phyloP scores from a whole-genome alignment of 2,888 invertebrate genomes.

The Orchestes rusci region DNA sequence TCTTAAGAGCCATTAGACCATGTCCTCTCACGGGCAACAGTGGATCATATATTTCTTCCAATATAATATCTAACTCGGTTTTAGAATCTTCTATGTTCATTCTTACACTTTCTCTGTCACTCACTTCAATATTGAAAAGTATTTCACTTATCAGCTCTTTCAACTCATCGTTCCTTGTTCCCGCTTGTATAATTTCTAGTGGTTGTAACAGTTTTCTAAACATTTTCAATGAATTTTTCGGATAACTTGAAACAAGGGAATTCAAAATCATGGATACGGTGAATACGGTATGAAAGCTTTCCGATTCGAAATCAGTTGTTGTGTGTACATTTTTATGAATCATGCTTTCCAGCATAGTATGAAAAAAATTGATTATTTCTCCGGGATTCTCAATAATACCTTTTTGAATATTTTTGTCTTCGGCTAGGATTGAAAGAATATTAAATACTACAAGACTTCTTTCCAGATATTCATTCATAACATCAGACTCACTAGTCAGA shows the following conservation, averaged over 20 bases:
- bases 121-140: conserved; percentile 19
- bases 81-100: conserved; percentile 24
- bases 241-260: conserved; percentile 38
- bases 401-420: conserved; percentile 43
- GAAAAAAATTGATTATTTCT: conserved; percentile 47
- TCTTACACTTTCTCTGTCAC: conserved; percentile 5
- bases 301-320: conserved; percentile 30
- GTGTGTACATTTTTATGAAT: conserved; percentile 30
- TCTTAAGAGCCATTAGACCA: conserved; percentile 64
- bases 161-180: conserved; percentile 34
- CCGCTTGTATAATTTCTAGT: conserved; percentile 30
- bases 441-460: conserved; percentile 47
- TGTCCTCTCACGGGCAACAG: conserved; percentile 75
- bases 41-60: conserved; percentile 61
- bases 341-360: conserved; percentile 41
- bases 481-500: conserved; percentile 42
- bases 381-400: conserved; percentile 45
- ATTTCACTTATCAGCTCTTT: conserved; percentile 31
- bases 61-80: conserved; percentile 53
- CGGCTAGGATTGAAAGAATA: conserved; percentile 48
- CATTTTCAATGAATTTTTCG: conserved; percentile 31
- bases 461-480: conserved; percentile 35
- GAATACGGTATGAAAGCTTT: conserved; percentile 36
- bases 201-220: conserved; percentile 37
- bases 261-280: conserved; percentile 37